Base-by-base conservation (phyloP, 2,113 vertebrate genomes). In the Ranitomeya variabilis region DNA sequence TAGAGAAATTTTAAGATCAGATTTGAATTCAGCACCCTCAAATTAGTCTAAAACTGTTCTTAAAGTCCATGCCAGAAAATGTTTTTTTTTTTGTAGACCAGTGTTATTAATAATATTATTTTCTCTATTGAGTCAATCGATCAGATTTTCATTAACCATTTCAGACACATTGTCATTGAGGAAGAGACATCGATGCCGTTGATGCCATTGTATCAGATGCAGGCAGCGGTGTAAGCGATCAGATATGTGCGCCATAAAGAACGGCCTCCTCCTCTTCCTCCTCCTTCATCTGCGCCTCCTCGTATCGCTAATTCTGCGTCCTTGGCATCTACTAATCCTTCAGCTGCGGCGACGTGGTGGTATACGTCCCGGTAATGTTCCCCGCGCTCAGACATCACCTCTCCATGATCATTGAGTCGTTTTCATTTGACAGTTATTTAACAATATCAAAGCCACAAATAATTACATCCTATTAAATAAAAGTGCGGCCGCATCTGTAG, bases 401-500 rank as follows among this genome's bases (percentile, higher is more conserved):
- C 52, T 31, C 78, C 26, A 59, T 26, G 55, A 80, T 80, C 57
- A 80, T 60, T 62, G 54, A 18, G 71, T 71, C 69, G 31, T 12
- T n/a, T 21, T 88, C 51, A 64, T 76, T 88, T 74, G 81, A 60
- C 86, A 74, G 57, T 88, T 82, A 51, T 71, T 88, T 85, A 78
- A 89, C 51, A 69, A 78, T 26, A 79, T 11, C 26, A 23, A 84
- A 21, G 45, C 52, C 73, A 45, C 4, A 84, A 83, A 83, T 83
- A 83, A 89, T 89, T 85, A 85, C 80, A 89, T 69, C 69, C 51
- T 55, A 77, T 88, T 88, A 88, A 88, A 88, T 77, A 88, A 77
- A 74, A 74, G 59, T 74, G 31, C 16, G 37, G 6, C 73, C 59
- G 16, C 83, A 45, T 86, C 26, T 77, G 78, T 45, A 67, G 31